phyloP scores from a whole-genome alignment of 2,888 invertebrate species.

The Synanthedon andrenaeformis region DNA sequence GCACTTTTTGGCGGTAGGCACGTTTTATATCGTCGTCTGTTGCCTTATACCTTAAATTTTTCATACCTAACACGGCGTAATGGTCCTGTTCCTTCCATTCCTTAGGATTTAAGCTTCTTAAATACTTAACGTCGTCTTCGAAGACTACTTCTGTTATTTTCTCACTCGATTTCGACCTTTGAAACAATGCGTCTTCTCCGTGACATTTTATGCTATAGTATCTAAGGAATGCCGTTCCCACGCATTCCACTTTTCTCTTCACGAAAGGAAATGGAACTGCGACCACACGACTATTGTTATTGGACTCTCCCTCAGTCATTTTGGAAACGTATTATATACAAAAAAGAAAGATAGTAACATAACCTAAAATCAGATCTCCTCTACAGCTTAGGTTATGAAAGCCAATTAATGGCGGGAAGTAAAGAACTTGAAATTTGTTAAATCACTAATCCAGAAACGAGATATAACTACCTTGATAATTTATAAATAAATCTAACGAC shows the following conservation, averaged over 20 bases:
- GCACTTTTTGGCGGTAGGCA: slow-evolving; percentile 82
- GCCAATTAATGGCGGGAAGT: slow-evolving; percentile 5
- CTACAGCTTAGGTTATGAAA: slow-evolving; percentile 16
- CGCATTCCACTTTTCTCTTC: slow-evolving; percentile 62
- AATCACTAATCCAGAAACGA: too few relatives aligned
- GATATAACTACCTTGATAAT: too few relatives aligned
- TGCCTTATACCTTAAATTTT: slow-evolving; percentile 84
- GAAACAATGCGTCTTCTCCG: slow-evolving; percentile 53
- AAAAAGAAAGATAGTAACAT: slow-evolving; percentile 53
- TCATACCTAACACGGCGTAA: slow-evolving; percentile 94
- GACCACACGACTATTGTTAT: slow-evolving; percentile 34
- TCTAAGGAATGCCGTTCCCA: slow-evolving; percentile 59
- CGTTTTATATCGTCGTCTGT: slow-evolving; percentile 93
- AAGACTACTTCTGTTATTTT: slow-evolving; percentile 56
- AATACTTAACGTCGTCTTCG: slow-evolving; percentile 82
- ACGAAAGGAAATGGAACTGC: slow-evolving; percentile 41
- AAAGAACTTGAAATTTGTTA: background rate
- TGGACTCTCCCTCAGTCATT: slow-evolving; percentile 52
- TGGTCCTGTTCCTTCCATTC: slow-evolving; percentile 99
- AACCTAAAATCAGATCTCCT: slow-evolving; percentile 42
- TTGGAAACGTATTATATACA: slow-evolving; percentile 31
- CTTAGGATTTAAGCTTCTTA: slow-evolving; percentile 91
- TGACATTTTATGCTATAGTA: slow-evolving; percentile 63
- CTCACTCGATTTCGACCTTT: slow-evolving; percentile 50
- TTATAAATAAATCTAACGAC: too few relatives aligned